phyloP scores from a whole-genome alignment of 2,888 invertebrate species.

The Aphidoletes aphidimyza region DNA sequence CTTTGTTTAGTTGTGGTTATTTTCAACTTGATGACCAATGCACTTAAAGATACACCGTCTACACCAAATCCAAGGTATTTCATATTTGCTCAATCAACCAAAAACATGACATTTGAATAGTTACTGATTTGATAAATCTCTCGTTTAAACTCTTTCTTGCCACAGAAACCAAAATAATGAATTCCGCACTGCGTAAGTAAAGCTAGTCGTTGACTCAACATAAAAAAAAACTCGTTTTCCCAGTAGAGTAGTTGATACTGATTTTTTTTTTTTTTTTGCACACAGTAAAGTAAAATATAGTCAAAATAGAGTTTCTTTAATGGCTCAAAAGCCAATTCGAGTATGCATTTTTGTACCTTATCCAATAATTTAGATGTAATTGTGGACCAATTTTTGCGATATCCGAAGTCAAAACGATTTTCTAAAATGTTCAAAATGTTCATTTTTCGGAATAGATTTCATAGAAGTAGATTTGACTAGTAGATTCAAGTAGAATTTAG shows the following conservation, averaged over 20 bases:
- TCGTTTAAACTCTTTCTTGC: background rate
- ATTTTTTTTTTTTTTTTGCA: too few relatives aligned
- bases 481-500: too few relatives aligned
- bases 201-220: background rate
- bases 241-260: too few relatives aligned
- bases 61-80: slow-evolving; percentile 60
- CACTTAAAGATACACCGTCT: slow-evolving; percentile 75
- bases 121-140: background rate
- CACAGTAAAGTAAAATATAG: background rate
- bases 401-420: too few relatives aligned
- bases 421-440: too few relatives aligned
- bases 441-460: too few relatives aligned
- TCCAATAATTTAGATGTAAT: too few relatives aligned
- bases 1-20: slow-evolving; percentile 94
- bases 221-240: background rate
- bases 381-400: too few relatives aligned
- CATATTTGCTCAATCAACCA: background rate
- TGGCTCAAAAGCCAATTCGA: too few relatives aligned
- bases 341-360: too few relatives aligned
- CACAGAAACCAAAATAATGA: slow-evolving; percentile 4
- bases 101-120: background rate
- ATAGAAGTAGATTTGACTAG: too few relatives aligned
- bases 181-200: slow-evolving; percentile 13
- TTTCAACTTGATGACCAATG: slow-evolving; percentile 81
- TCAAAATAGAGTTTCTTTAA: background rate